These are phyloP conservation scores for Ophion slaviceki DNA, from an alignment of 2,888 invertebrate genomes.

Conservation along the genomic window DNA sequence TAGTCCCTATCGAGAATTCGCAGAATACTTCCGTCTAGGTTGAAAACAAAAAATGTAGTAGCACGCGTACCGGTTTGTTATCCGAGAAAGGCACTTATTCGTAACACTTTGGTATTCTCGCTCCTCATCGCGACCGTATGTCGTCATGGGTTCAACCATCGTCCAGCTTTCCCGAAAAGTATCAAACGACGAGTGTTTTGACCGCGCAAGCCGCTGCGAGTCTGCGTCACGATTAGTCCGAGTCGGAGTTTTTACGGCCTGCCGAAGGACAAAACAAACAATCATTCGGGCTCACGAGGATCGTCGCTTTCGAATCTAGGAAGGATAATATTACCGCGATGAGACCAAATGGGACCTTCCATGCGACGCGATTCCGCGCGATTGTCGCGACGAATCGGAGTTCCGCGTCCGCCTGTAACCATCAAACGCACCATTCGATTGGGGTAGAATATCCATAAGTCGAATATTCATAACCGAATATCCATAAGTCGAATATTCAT, in stretches of 20 bases:
- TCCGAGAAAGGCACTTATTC: background rate
- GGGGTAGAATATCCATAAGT: no score
- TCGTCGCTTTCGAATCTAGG: background rate
- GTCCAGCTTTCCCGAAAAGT: background rate
- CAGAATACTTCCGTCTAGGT: background rate
- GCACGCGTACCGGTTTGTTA: no score
- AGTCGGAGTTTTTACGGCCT: conserved; percentile 45
- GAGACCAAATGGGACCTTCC: conserved; percentile 39
- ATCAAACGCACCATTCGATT: background rate
- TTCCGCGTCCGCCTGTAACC: conserved; percentile 54
- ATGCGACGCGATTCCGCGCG: background rate
- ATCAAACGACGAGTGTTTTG: background rate
- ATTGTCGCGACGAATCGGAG: conserved; percentile 1
- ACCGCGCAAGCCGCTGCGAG: background rate
- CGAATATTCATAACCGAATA: no score
- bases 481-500: no score
- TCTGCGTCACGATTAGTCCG: conserved; percentile 29
- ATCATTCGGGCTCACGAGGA: background rate
- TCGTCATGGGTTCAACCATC: background rate
- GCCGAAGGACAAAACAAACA: conserved; percentile 1
- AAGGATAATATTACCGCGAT: conserved; percentile 45
- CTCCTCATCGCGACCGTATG: background rate
- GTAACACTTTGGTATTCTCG: background rate
- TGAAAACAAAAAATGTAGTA: background rate
- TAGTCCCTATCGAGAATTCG: background rate